These are phyloP conservation scores for Dasypogon diadema DNA, from an alignment of 2,888 invertebrate genomes.

Conservation along the genomic window DNA sequence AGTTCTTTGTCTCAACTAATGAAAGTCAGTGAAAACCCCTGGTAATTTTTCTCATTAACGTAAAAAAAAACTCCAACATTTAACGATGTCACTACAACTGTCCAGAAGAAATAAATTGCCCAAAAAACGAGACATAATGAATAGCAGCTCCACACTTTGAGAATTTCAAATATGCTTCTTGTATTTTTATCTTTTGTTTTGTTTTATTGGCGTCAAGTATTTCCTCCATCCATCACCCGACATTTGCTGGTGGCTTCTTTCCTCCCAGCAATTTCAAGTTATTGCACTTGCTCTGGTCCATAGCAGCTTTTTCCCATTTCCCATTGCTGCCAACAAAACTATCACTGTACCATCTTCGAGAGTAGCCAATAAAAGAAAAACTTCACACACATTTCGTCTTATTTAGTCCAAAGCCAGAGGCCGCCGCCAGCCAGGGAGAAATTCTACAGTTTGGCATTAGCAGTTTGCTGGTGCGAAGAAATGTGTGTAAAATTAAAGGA, in stretches of 20 bases:
- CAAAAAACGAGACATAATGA: conserved; percentile 52
- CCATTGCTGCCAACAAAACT: background rate
- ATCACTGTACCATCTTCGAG: background rate
- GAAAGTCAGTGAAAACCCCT: background rate
- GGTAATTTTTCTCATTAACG: background rate
- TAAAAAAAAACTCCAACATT: background rate
- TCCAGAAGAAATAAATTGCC: conserved; percentile 14
- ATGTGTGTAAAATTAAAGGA: conserved; percentile 16
- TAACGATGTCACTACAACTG: background rate
- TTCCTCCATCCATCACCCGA: conserved; percentile 33
- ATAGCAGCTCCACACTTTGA: conserved; percentile 59
- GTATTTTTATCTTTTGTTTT: background rate
- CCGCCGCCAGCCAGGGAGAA: background rate
- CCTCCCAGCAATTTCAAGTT: background rate
- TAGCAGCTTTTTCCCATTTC: background rate
- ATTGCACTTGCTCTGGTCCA: background rate
- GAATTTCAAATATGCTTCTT: conserved; percentile 58
- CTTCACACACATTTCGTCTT: background rate
- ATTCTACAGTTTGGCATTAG: background rate
- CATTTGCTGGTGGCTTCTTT: background rate
- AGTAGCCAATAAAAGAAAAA: background rate
- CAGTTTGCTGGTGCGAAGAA: background rate
- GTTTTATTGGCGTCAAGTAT: conserved; percentile 12
- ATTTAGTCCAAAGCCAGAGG: background rate
- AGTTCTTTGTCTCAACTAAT: no score